These are phyloP conservation scores for Coryphaenoides rupestris DNA, from an alignment of 2,113 vertebrate species.

Conservation along the genomic window DNA sequence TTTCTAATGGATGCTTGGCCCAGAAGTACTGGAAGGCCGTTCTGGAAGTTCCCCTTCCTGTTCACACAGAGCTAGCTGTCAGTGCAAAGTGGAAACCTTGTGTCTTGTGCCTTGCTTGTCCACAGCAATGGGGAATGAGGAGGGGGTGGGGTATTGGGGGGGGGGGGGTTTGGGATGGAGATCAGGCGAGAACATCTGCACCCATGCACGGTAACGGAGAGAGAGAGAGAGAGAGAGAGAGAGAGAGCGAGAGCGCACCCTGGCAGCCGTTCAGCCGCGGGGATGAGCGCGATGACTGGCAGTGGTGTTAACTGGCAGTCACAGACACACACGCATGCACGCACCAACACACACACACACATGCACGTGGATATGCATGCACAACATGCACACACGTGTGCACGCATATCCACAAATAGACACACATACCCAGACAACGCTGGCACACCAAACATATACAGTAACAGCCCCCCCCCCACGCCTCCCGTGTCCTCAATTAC, in stretches of 20 bases:
- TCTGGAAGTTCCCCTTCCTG: too few relatives aligned
- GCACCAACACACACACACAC: conserved; percentile 27
- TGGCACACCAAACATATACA: conserved; percentile 4
- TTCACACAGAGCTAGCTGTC: conserved; percentile 50
- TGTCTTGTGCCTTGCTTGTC: conserved; percentile 71
- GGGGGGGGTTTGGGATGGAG: conserved; percentile 67
- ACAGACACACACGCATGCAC: conserved; percentile 57
- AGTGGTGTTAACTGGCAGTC: conserved; percentile 78
- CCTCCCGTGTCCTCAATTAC: conserved; percentile 84
- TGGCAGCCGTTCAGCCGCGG: conserved; percentile 90
- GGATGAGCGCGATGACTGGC: conserved; percentile 75
- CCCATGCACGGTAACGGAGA: conserved; percentile 62
- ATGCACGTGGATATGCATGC: conserved; percentile 47
- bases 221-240: conserved; percentile 72
- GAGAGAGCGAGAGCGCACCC: conserved; percentile 65
- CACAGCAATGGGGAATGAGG: conserved; percentile 18
- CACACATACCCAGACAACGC: conserved; percentile 37
- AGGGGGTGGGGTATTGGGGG: conserved; percentile 68
- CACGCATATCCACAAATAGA: background rate
- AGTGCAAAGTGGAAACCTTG: conserved; percentile 76
- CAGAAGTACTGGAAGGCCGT: too few relatives aligned
- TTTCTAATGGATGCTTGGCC: too few relatives aligned
- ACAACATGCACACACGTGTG: conserved; percentile 52
- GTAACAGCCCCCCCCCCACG: conserved; percentile 32
- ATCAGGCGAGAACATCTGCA: conserved; percentile 77